These are phyloP conservation scores for Euschistus heros DNA, from an alignment of 1,140 invertebrate genomes.

Conservation along the genomic window DNA sequence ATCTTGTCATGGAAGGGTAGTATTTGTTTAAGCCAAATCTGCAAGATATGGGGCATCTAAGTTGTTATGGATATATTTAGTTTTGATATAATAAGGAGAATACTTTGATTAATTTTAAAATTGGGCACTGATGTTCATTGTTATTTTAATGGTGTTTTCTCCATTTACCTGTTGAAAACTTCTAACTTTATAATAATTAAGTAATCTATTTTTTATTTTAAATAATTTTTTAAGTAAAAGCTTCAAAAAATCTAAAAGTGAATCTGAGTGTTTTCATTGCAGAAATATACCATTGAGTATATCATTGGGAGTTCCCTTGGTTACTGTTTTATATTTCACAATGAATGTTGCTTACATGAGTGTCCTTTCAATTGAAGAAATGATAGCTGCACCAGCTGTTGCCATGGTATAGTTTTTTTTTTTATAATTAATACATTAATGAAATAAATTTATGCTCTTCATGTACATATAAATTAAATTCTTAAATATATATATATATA, in stretches of 20 bases:
- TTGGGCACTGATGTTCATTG: no score
- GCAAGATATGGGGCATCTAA: no score
- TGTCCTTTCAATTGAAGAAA: slow-evolving; percentile 66
- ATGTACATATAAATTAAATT: not conserved
- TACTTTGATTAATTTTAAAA: no score
- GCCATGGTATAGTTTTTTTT: slow-evolving; percentile 57
- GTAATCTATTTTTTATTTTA: not conserved
- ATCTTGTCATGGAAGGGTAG: no score
- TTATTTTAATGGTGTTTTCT: no score
- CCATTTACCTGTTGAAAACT: no score
- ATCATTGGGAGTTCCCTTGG: slow-evolving; percentile 77
- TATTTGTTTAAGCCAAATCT: no score
- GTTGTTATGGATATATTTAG: no score
- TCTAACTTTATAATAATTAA: not conserved
- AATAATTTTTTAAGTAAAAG: not conserved
- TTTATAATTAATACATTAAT: not conserved
- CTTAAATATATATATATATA: no score
- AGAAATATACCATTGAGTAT: slow-evolving; percentile 73
- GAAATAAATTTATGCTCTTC: not conserved
- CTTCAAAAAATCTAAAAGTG: no score
- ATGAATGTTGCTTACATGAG: slow-evolving; percentile 91
- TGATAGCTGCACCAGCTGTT: slow-evolving; percentile 69
- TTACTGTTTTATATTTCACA: slow-evolving; percentile 76
- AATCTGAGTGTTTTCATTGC: slow-evolving; percentile 30
- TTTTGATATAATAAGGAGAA: no score